Evolutionary conservation across 2,888 invertebrate genomes (phyloP).

Genomic region (Tinea trinotella): DNA sequence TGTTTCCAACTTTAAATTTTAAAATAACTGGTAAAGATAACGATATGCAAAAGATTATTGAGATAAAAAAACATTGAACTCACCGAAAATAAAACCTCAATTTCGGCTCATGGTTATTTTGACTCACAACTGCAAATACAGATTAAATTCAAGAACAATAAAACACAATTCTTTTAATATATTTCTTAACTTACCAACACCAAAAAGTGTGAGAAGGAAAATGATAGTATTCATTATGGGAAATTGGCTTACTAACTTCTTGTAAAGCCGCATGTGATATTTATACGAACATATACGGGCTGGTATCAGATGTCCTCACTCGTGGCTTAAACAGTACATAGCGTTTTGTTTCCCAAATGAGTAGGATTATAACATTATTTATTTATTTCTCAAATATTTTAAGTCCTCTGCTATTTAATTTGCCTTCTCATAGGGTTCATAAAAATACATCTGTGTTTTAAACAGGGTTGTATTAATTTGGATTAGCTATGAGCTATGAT

Average conservation of each 20-base stretch:
- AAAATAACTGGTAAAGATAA: too few species aligned
- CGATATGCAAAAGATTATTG: too few species aligned
- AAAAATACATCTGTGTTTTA: too few species aligned
- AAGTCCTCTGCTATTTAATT: too few species aligned
- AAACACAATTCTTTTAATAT: not conserved
- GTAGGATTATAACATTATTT: not conserved
- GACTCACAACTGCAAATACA: slow-evolving; percentile 3
- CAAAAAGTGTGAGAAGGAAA: not conserved
- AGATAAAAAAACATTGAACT: too few species aligned
- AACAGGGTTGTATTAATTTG: too few species aligned
- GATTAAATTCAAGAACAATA: not conserved
- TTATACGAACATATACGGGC: slow-evolving; percentile 16
- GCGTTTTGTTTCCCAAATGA: not conserved
- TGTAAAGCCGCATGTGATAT: not conserved
- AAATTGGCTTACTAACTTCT: slow-evolving; percentile 6
- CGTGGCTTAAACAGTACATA: not conserved
- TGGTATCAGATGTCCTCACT: slow-evolving; percentile 15
- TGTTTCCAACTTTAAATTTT: too few species aligned
- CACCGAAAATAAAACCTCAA: slow-evolving; percentile 12
- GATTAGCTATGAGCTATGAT: too few species aligned
- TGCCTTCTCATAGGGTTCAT: too few species aligned
- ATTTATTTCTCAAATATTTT: not conserved
- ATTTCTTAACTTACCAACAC: slow-evolving; percentile 4
- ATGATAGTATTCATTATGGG: not conserved
- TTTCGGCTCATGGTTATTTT: not conserved